Base-by-base conservation (phyloP, 2,113 vertebrate genomes). In the Clarias gariepinus region DNA sequence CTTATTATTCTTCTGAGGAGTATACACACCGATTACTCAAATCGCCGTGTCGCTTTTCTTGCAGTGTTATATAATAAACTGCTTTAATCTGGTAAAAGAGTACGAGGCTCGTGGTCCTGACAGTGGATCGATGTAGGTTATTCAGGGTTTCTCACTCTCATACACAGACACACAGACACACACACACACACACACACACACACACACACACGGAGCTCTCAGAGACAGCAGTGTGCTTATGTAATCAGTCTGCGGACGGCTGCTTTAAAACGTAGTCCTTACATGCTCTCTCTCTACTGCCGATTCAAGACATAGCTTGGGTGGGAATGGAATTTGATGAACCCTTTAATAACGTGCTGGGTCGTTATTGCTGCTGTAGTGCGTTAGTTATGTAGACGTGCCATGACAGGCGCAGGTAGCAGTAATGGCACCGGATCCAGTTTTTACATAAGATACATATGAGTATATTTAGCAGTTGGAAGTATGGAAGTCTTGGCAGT, bases 151-250 rank as follows among this genome's bases (percentile, higher is more conserved):
- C 18, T 57, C 63, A 41, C 68, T 55, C 60, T 33, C 55, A 41
- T 15, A 60, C 78, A 33, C 13, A 9, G n/a, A 25, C 74, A 4
- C 74, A 12, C 76, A n/a, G 18, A 36, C 28, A 63, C 60, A 12
- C 41, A 28, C 79, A 61, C 57, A 81, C 30, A 53, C 63, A 52
- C 71, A 61, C 57, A 28, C 63, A 55, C 64, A 58, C 82, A 57
- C 52, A 83, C 66, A 57, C 28, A 30, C 69, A 73, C 55, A 61
- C 23, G n/a, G 11, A 21, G 19, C 69, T 55, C 41, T 76, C 41
- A 83, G 60, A 77, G 23, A 83, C 69, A 64, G 71, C 55, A 33
- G 28, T 41, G 18, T 16, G 86, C 69, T 87, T 87, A 87, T 87
- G 73, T 87, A 87, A 83, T 87, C 73, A 4, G 81, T 87, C 86